Evolutionary conservation across 2,797 vertebrate genomes (phyloP), one percentile per base, ranked within the genome.

Genomic region (Otolemur crassicaudatus): DNA sequence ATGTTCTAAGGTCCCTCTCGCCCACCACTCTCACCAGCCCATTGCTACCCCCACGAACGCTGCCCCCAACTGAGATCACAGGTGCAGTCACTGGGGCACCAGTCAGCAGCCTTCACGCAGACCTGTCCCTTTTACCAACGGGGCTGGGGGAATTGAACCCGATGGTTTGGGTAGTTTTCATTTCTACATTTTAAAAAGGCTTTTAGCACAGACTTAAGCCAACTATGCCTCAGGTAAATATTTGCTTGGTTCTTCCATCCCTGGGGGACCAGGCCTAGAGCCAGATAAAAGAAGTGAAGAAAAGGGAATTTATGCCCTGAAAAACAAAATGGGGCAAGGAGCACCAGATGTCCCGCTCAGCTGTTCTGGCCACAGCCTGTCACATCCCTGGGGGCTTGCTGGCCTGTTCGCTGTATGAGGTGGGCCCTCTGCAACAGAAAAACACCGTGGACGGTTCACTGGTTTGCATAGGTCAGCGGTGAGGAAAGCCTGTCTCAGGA

Each of bases 221-320:
- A 46, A 56, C 85, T 23, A 5, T 14, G 56, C 29, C 25, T 37
- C 94, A 94, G 87, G 92, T 92, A 91, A 97, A 97, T 96, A 95
- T 96, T 95, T 93, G 94, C 91, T 88, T 56, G 67, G 73, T 82
- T 91, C 37, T 34, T 60, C 40, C 31, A 43, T 58, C n/a, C 60
- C 67, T 29, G 8, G 94, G 91, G 69, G 49, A 60, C 63, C 88
- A 61, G n/a, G 76, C 91, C 82, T 22, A 86, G 43, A 76, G 75
- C 87, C 90, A 86, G 94, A 90, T n/a, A 94, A 88, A 94, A 84
- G 92, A 10, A 40, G 69, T 27, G 69, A 20, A 92, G 61, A 58
- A 84, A 88, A 40, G 49, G 58, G 65, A 86, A 76, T 88, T 94
- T 76, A 77, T 37, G 31, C 87, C 0, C 81, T 7, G 79, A 65